Percentiles rank a stretch among this genome's conserved stretches.
phyloP scores from a whole-genome alignment of 2,113 vertebrate species.

The Oreochromis spilurus region DNA sequence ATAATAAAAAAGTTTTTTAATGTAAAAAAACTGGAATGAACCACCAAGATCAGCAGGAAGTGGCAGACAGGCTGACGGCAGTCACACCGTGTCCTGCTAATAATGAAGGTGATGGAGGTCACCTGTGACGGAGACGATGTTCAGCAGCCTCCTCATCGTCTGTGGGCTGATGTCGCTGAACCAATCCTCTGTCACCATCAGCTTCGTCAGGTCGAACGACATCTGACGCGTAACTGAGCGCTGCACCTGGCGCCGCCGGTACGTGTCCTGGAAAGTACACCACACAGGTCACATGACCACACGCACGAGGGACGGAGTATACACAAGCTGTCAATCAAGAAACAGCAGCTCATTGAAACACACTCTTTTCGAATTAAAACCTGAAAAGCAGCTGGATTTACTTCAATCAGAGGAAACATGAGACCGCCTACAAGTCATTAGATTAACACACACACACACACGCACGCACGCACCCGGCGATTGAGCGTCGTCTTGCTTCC shows the following conservation, averaged over 20 bases:
- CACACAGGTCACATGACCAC: neutral
- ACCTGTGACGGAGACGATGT: conserved; percentile 98
- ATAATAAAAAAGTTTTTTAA: neutral
- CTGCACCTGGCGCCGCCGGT: conserved; percentile 88
- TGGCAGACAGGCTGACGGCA: neutral
- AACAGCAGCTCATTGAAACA: neutral
- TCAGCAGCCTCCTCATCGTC: conserved; percentile 92
- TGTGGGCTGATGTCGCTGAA: conserved; percentile 97
- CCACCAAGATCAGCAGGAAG: neutral
- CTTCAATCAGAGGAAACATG: neutral
- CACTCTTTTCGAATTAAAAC: neutral
- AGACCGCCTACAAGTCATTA: neutral
- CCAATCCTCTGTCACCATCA: conserved; percentile 96
- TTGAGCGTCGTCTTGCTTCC: conserved; percentile 91
- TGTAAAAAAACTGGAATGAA: neutral
- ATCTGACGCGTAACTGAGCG: conserved; percentile 92
- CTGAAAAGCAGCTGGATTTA: neutral
- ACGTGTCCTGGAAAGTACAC: conserved; percentile 82
- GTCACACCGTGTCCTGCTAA: neutral
- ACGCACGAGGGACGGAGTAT: neutral
- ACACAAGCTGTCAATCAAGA: neutral
- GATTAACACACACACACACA: neutral
- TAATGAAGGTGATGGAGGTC: neutral
- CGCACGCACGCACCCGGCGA: conserved; percentile 78
- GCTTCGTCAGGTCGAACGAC: conserved; percentile 93